Percentiles rank a stretch among this genome's conserved stretches.
Conservation (phyloP, 2,113 vertebrate species). For the Sinocyclocheilus anophthalmus region DNA sequence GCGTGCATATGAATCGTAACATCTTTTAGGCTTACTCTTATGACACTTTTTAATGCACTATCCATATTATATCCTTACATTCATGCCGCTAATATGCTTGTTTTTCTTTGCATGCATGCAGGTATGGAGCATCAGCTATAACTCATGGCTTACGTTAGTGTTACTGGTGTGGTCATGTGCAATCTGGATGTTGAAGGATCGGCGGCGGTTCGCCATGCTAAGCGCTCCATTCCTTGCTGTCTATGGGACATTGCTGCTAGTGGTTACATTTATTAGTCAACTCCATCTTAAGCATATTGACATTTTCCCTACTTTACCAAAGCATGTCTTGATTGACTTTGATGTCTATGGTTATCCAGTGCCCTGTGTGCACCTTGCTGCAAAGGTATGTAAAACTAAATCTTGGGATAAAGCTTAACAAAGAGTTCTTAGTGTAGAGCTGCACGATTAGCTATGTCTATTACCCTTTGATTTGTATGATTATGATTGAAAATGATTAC, state of each 20-base stretch:
- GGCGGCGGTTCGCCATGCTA: constrained; percentile 76
- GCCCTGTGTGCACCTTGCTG: constrained; percentile 77
- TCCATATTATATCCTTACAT: background rate
- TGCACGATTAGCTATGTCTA: background rate
- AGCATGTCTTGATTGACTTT: constrained; percentile 74
- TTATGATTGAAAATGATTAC: no score
- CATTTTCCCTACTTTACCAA: constrained; percentile 72
- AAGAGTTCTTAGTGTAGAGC: background rate
- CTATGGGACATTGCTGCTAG: constrained; percentile 77
- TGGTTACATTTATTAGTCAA: constrained; percentile 74
- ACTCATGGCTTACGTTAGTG: constrained; percentile 78
- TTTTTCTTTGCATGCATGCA: constrained; percentile 42
- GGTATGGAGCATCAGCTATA: constrained; percentile 79
- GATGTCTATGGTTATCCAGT: constrained; percentile 73
- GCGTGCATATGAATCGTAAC: background rate
- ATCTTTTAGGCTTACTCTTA: background rate
- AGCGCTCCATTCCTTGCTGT: constrained; percentile 83
- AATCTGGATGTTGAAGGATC: constrained; percentile 76
- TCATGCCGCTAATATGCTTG: background rate
- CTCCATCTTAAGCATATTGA: constrained; percentile 75
- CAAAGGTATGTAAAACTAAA: constrained; percentile 65
- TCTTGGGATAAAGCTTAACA: background rate
- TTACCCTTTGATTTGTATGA: background rate
- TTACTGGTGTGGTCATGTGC: constrained; percentile 81
- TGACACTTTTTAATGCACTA: background rate